Evolutionary conservation across 2,888 invertebrate genomes (phyloP).

Genomic region (Amiota minor): DNA sequence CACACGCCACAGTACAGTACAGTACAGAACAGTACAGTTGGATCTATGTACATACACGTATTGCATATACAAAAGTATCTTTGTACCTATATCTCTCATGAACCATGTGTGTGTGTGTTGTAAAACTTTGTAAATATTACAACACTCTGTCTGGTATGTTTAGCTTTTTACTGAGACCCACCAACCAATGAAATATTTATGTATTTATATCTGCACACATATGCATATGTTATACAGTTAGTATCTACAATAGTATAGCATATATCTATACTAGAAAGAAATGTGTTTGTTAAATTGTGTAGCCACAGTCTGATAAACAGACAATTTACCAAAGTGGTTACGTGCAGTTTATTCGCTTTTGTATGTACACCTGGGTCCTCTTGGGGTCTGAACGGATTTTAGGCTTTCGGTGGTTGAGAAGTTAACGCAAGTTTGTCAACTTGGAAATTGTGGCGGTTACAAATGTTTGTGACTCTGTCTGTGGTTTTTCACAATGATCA

Average conservation of each 20-base stretch:
- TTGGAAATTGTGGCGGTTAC: conserved; percentile 1
- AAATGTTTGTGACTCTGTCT: neutral
- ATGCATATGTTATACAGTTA: neutral
- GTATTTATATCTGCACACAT: conserved; percentile 28
- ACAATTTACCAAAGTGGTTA: conserved; percentile 65
- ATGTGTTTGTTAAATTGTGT: conserved; percentile 26
- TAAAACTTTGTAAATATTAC: conserved; percentile 65
- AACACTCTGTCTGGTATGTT: conserved; percentile 64
- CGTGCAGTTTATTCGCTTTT: conserved; percentile 62
- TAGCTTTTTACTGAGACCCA: conserved; percentile 37
- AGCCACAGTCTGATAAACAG: conserved; percentile 59
- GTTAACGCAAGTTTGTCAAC: conserved; percentile 1
- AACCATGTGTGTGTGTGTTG: conserved; percentile 42
- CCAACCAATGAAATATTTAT: conserved; percentile 64
- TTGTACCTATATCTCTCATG: too few relatives aligned
- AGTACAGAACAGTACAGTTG: neutral
- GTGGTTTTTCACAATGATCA: neutral
- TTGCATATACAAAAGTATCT: too few relatives aligned
- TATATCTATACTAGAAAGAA: conserved; percentile 22
- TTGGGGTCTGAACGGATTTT: conserved; percentile 14
- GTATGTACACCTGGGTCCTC: conserved; percentile 47
- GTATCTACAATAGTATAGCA: conserved; percentile 36
- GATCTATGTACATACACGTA: too few relatives aligned
- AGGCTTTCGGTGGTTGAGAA: neutral
- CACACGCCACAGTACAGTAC: conserved; percentile 46